Evolutionary conservation across 2,113 vertebrate species (phyloP).

Genomic region (Romanogobio albipinnatus): DNA sequence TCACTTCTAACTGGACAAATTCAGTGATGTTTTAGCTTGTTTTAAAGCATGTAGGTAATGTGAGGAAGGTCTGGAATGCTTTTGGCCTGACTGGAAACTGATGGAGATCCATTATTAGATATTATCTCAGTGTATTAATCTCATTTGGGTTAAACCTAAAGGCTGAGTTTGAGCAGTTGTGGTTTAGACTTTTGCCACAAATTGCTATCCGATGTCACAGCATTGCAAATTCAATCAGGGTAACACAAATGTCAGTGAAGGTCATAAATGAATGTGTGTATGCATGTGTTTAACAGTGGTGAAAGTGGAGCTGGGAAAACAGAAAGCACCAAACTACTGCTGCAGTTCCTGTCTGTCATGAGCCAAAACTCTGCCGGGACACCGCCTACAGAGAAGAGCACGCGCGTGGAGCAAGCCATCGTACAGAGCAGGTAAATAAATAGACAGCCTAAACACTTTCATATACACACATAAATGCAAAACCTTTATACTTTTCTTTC

Average conservation of each 20-base stretch:
- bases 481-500: constrained; percentile 23
- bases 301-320: constrained; percentile 94
- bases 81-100: not conserved
- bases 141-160: constrained; percentile 19
- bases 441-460: not conserved
- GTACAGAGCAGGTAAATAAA: constrained; percentile 87
- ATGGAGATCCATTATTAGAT: constrained; percentile 3
- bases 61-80: not conserved
- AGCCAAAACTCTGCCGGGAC: constrained; percentile 84
- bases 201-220: constrained; percentile 33
- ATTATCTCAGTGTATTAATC: constrained; percentile 15
- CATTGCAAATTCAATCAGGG: constrained; percentile 34
- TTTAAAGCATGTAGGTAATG: not conserved
- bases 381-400: constrained; percentile 77
- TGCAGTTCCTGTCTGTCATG: constrained; percentile 91
- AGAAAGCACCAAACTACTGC: constrained; percentile 89
- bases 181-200: constrained; percentile 22
- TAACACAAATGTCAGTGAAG: constrained; percentile 44
- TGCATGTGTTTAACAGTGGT: constrained; percentile 73
- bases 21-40: not conserved
- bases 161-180: constrained; percentile 32
- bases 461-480: not conserved
- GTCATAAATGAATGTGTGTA: constrained; percentile 34
- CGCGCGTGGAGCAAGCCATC: constrained; percentile 86
- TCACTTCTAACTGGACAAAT: not conserved